Evolutionary conservation across 1,140 invertebrate species (phyloP).

Genomic region (Calephelis nemesis): DNA sequence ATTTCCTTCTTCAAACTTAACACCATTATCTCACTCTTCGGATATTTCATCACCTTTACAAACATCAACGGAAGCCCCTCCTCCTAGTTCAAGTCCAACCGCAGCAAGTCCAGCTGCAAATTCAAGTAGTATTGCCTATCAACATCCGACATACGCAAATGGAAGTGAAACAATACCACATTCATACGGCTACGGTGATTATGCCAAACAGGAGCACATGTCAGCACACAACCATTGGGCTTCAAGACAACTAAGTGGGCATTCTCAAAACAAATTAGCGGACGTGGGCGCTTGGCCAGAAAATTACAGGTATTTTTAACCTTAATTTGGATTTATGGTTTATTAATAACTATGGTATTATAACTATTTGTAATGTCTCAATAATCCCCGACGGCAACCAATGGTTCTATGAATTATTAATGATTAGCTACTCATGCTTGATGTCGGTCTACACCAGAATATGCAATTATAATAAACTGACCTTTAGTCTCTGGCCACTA

Average conservation of each 20-base stretch:
- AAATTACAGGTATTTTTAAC: slow-evolving; percentile 73
- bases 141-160: slow-evolving; percentile 63
- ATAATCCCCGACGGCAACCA: slow-evolving; percentile 51
- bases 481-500: slow-evolving; percentile 31
- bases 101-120: slow-evolving; percentile 59
- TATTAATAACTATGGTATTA: slow-evolving; percentile 25
- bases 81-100: slow-evolving; percentile 67
- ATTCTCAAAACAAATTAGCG: slow-evolving; percentile 70
- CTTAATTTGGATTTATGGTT: slow-evolving; percentile 11
- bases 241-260: slow-evolving; percentile 62
- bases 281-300: slow-evolving; percentile 76
- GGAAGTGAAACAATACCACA: slow-evolving; percentile 57
- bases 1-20: slow-evolving; percentile 65
- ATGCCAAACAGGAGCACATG: slow-evolving; percentile 72
- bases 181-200: slow-evolving; percentile 69
- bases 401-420: slow-evolving; percentile 68
- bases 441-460: slow-evolving; percentile 47
- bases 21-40: slow-evolving; percentile 66
- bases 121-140: slow-evolving; percentile 58
- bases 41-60: slow-evolving; percentile 67
- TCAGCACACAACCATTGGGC: slow-evolving; percentile 72
- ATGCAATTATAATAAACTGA: slow-evolving; percentile 59
- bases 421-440: slow-evolving; percentile 52
- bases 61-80: slow-evolving; percentile 58
- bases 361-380: slow-evolving; percentile 44